phyloP scores from a whole-genome alignment of 2,797 vertebrate species.

The Danio kyathit region DNA sequence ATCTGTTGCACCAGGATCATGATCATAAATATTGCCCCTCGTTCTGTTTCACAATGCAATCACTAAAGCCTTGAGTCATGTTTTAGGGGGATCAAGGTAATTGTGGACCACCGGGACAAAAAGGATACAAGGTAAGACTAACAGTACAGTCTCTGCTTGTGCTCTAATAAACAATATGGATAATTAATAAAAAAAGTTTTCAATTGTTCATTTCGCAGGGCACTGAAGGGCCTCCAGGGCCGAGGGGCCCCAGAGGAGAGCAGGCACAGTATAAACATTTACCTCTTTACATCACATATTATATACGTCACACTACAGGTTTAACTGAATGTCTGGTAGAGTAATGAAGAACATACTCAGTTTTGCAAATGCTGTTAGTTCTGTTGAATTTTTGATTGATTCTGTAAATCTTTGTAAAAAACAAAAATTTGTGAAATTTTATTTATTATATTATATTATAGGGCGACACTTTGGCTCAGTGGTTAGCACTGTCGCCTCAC shows the following conservation, averaged over 20 bases:
- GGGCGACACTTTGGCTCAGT: too few relatives aligned
- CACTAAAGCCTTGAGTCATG: conserved; percentile 11
- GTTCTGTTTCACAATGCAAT: conserved; percentile 9
- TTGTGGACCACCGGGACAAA: conserved; percentile 86
- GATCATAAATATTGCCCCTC: too few relatives aligned
- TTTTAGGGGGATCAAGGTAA: conserved; percentile 87
- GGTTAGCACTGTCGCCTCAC: too few relatives aligned
- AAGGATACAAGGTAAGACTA: conserved; percentile 84
- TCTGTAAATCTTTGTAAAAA: too few relatives aligned
- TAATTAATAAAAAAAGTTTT: not conserved
- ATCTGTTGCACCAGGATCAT: not conserved
- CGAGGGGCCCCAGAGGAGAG: conserved; percentile 77
- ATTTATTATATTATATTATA: too few relatives aligned
- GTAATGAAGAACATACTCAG: too few relatives aligned
- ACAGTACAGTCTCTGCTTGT: too few relatives aligned
- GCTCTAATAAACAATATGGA: not conserved
- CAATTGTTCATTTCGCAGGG: conserved; percentile 74
- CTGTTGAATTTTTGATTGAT: too few relatives aligned
- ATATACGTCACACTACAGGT: not conserved
- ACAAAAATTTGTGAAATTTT: too few relatives aligned
- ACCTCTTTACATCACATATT: conserved; percentile 12
- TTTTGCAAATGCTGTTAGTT: too few relatives aligned
- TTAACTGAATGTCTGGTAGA: not conserved
- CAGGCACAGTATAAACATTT: conserved; percentile 71
- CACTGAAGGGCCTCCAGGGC: conserved; percentile 78